Base-by-base conservation (phyloP, 2,888 invertebrate genomes). In the Hermaeophaga mercurialis region DNA sequence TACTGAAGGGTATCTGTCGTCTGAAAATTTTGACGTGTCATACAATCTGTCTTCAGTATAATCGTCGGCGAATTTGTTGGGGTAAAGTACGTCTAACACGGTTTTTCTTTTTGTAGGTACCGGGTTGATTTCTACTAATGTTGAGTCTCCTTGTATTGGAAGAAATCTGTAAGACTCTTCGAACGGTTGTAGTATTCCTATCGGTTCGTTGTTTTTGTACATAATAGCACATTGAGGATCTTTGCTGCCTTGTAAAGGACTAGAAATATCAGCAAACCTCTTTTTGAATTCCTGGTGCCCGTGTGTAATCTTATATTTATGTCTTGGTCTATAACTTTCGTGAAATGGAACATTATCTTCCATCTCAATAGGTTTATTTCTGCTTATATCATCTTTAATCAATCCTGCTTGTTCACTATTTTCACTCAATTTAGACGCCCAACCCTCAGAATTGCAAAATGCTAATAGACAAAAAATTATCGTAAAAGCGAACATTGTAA, bases 101-200 rank as follows among this genome's bases (percentile, higher is more conserved):
- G 52, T 39, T 38, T 48, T 56, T 3, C 19, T 22, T 49, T 65
- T 58, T 19, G 44, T 17, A 12, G 54, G 62, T 34, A 66, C 18
- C 2, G 67, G 64, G 15, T 58, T 65, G 9, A 69, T 59, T 6
- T 69, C 68, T 5, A 70, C 66, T 6, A 63, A 56, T 26, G 66
- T 62, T 5, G 65, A 61, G 15, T 70, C 69, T 5, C 66, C 67
- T 41, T 53, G 64, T 14, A 71, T 41, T 5, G 70, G 69, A 36
- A 69, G 47, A 26, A 71, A 65, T 56, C 63, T 61, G 52, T 66
- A 71, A 15, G 66, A 65, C 8, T 71, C 69, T 56, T 66, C 56
- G 44, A 60, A 69, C 1, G 69, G 70, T 60, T 71, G 65, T 43
- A 71, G 58, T 28, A 71, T 68, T 12, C 71, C 71, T 8, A 70